A percentile compares a stretch with the other conserved stretches of the same genome.
Conservation (phyloP, 2,888 invertebrate species). For the Villa cingulata region DNA sequence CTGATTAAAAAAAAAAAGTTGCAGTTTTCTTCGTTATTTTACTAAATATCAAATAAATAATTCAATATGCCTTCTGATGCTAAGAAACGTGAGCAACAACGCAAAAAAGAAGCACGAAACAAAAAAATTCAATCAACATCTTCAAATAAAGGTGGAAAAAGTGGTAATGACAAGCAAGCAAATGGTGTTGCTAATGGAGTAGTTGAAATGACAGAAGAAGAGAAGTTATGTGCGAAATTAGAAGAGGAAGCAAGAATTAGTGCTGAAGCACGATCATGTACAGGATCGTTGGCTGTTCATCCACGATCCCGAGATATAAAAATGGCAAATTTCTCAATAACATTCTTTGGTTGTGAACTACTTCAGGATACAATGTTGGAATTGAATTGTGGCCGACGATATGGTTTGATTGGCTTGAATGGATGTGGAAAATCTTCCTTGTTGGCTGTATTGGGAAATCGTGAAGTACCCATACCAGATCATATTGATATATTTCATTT, state of each 20-base stretch:
- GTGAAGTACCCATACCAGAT: slow-evolving; percentile 91
- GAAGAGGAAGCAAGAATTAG: slow-evolving; percentile 86
- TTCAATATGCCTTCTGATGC: slow-evolving; percentile 89
- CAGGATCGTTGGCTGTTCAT: slow-evolving; percentile 90
- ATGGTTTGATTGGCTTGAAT: slow-evolving; percentile 94
- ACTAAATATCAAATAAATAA: no score
- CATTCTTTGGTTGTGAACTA: slow-evolving; percentile 94
- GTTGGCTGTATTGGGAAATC: slow-evolving; percentile 76
- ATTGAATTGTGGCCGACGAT: slow-evolving; percentile 91
- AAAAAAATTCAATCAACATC: slow-evolving; percentile 40
- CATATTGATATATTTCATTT: slow-evolving; percentile 97
- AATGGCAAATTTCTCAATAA: slow-evolving; percentile 90
- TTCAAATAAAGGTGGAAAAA: slow-evolving; percentile 30
- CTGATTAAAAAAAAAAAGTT: background rate
- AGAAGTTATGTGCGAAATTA: slow-evolving; percentile 71
- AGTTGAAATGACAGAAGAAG: slow-evolving; percentile 38
- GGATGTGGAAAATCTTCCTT: slow-evolving; percentile 97
- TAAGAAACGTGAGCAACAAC: slow-evolving; percentile 94
- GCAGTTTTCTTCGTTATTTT: no score
- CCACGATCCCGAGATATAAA: slow-evolving; percentile 93
- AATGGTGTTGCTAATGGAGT: slow-evolving; percentile 51
- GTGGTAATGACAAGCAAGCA: slow-evolving; percentile 44
- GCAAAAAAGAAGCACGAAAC: slow-evolving; percentile 84
- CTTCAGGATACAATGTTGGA: slow-evolving; percentile 92
- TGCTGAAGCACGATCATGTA: slow-evolving; percentile 85